A percentile compares a stretch with the other conserved stretches of the same genome.
phyloP scores from a whole-genome alignment of 2,113 vertebrate species.

The Xyliphius kryptos region DNA sequence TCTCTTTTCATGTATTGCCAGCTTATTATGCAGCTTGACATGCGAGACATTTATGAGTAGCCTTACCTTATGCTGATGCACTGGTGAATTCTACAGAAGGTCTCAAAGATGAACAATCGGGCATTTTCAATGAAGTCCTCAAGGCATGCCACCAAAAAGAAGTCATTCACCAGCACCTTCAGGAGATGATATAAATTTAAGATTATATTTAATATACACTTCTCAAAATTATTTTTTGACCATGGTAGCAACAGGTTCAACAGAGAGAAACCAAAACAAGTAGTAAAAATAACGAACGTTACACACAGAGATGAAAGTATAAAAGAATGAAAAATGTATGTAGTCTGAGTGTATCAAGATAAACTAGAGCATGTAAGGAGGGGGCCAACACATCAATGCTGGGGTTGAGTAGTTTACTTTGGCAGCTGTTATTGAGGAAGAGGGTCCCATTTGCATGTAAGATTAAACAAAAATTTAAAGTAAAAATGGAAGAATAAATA shows the following conservation, averaged over 20 bases:
- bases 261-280: slow-evolving; percentile 32
- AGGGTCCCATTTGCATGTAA: slow-evolving; percentile 40
- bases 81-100: slow-evolving; percentile 96
- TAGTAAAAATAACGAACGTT: neutral
- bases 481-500: slow-evolving; percentile 4
- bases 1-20: too few relatives aligned
- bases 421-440: slow-evolving; percentile 33
- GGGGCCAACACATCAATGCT: slow-evolving; percentile 33
- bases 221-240: too few relatives aligned
- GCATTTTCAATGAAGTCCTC: slow-evolving; percentile 99
- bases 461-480: too few relatives aligned
- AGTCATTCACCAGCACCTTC: slow-evolving; percentile 91
- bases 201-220: too few relatives aligned
- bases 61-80: slow-evolving; percentile 95
- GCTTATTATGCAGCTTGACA: too few relatives aligned
- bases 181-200: slow-evolving; percentile 6
- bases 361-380: slow-evolving; percentile 3
- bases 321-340: too few relatives aligned
- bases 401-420: slow-evolving; percentile 37
- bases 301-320: slow-evolving; percentile 18
- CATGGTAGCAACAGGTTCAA: slow-evolving; percentile 39
- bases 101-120: slow-evolving; percentile 96
- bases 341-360: slow-evolving; percentile 4
- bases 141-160: slow-evolving; percentile 92
- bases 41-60: neutral